Evolutionary conservation across 2,113 vertebrate species (phyloP).

Genomic region (western clawed frog (Xenopus tropicalis)): UCB_Xtro_10.0 CM004451.2:7514501-7515000

Average conservation of each 20-base stretch:
- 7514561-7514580: background rate
- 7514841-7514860: too few relatives aligned
- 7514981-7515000: too few relatives aligned
- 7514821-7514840: too few relatives aligned
- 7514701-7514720: constrained; percentile 71
- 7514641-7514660: constrained; percentile 55
- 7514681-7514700: constrained; percentile 52
- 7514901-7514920: too few relatives aligned
- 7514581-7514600: background rate
- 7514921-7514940: too few relatives aligned
- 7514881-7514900: too few relatives aligned
- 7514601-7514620: constrained; percentile 44
- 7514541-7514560: constrained; percentile 14
- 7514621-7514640: constrained; percentile 44
- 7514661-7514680: constrained; percentile 59
- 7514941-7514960: too few relatives aligned
- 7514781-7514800: background rate
- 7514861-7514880: too few relatives aligned
- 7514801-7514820: too few relatives aligned
- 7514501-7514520: too few relatives aligned
- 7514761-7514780: constrained; percentile 72
- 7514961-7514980: too few relatives aligned
- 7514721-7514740: constrained; percentile 58
- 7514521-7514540: too few relatives aligned
- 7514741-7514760: constrained; percentile 60